Evolutionary conservation across 92 coral and sea anemone species (phyloP).

Genomic region (Phenganax marumi): DNA sequence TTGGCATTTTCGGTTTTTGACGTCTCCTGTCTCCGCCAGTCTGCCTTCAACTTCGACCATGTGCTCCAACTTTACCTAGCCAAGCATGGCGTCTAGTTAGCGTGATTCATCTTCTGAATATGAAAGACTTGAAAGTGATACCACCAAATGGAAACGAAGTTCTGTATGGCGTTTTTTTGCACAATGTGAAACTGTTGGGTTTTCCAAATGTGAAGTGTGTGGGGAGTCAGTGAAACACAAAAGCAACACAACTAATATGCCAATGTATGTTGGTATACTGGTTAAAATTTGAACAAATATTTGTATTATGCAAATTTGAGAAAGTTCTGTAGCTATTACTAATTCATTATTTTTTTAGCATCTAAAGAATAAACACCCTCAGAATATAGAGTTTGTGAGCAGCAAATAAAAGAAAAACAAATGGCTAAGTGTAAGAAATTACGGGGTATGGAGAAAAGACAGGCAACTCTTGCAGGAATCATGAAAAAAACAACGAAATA

Average conservation of each 20-base stretch:
- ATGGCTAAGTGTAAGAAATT: conserved; percentile 15
- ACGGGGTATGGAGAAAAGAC: not conserved
- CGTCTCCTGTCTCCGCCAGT: too few species aligned
- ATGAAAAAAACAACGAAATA: not conserved
- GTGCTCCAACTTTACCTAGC: too few species aligned
- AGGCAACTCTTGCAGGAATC: not conserved
- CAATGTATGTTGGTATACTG: conserved; percentile 12
- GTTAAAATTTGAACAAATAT: not conserved
- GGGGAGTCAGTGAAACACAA: conserved; percentile 12
- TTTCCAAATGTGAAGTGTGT: not conserved
- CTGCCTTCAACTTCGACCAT: too few species aligned
- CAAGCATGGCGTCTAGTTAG: too few species aligned
- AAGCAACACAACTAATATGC: conserved; percentile 21
- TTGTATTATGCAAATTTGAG: not conserved
- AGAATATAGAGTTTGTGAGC: conserved; percentile 16
- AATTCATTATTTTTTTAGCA: conserved; percentile 1
- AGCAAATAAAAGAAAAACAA: conserved; percentile 26
- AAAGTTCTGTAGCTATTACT: not conserved
- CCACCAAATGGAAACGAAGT: conserved; percentile 38
- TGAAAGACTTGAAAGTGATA: too few species aligned
- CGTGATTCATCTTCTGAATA: too few species aligned
- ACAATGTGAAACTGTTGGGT: conserved; percentile 16
- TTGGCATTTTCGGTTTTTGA: too few species aligned
- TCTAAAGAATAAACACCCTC: conserved; percentile 24
- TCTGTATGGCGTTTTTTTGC: conserved; percentile 38